These are phyloP conservation scores for Mylabris phalerata DNA, from an alignment of 1,140 invertebrate species.

Conservation along the genomic window DNA sequence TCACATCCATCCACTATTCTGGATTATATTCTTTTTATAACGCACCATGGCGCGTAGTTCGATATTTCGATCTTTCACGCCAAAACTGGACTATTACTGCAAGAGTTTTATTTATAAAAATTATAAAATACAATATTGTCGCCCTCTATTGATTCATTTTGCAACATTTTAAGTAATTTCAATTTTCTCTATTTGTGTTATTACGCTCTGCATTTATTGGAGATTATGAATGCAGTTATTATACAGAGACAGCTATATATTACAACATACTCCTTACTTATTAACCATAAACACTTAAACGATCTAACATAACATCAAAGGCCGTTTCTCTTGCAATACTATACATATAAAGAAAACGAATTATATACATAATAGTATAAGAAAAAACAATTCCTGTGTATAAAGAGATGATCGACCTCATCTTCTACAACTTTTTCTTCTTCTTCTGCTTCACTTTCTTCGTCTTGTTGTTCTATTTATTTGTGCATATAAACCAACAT, in stretches of 20 bases:
- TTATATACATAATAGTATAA: slow-evolving; percentile 3
- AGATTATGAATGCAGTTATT: background rate
- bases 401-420: slow-evolving; percentile 27
- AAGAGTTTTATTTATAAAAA: too few relatives aligned
- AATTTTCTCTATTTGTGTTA: background rate
- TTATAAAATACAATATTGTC: too few relatives aligned
- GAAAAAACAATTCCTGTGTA: slow-evolving; percentile 23
- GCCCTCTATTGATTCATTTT: background rate
- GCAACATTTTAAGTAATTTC: background rate
- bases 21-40: too few relatives aligned
- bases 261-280: slow-evolving; percentile 11
- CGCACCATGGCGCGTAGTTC: too few relatives aligned
- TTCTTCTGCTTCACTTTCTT: background rate
- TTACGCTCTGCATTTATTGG: background rate
- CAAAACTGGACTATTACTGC: too few relatives aligned
- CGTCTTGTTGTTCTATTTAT: background rate
- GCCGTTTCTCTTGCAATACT: slow-evolving; percentile 1
- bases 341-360: too few relatives aligned
- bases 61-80: too few relatives aligned
- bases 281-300: slow-evolving; percentile 18
- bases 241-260: slow-evolving; percentile 3
- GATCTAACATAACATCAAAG: slow-evolving; percentile 20
- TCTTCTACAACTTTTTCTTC: slow-evolving; percentile 12
- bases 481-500: slow-evolving; percentile 4
- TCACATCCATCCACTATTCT: too few relatives aligned